Evolutionary conservation across 1,140 invertebrate species (phyloP).

Genomic region (Pseudobourletiella spinata): DNA sequence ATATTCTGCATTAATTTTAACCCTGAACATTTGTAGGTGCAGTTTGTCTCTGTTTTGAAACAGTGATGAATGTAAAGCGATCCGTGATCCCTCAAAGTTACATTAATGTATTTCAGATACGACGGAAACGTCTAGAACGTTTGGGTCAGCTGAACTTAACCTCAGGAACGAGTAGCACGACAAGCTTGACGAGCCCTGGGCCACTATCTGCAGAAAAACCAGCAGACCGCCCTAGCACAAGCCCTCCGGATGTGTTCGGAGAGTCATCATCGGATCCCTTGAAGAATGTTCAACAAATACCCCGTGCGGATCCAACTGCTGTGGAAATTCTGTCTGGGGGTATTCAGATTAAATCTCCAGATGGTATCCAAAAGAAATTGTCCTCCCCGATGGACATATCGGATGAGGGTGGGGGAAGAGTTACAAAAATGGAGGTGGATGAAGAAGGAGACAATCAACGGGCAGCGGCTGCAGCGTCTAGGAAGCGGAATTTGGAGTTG

Average conservation of each 20-base stretch:
- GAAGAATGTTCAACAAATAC: not conserved
- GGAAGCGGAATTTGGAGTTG: not conserved
- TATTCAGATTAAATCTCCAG: not conserved
- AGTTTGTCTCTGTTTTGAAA: not conserved
- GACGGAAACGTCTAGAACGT: slow-evolving; percentile 55
- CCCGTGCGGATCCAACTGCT: not conserved
- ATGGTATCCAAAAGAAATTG: not conserved
- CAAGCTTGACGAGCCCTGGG: slow-evolving; percentile 39
- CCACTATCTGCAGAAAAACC: slow-evolving; percentile 39
- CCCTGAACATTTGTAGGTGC: not conserved
- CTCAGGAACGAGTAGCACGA: slow-evolving; percentile 24
- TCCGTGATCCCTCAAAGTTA: not conserved
- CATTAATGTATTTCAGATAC: slow-evolving; percentile 49
- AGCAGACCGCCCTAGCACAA: slow-evolving; percentile 37
- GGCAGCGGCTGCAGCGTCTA: not conserved
- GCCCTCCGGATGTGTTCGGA: slow-evolving; percentile 11
- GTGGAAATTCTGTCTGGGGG: not conserved
- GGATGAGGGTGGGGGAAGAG: not conserved
- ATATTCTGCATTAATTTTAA: slow-evolving; percentile 6
- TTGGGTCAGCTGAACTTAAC: slow-evolving; percentile 46
- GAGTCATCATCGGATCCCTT: not conserved
- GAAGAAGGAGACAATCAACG: not conserved
- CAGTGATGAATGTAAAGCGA: not conserved
- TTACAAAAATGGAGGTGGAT: not conserved
- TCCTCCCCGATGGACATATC: not conserved